Evolutionary conservation across 1,140 invertebrate genomes (phyloP).

Genomic region (Zaprionus gabonicus): DNA sequence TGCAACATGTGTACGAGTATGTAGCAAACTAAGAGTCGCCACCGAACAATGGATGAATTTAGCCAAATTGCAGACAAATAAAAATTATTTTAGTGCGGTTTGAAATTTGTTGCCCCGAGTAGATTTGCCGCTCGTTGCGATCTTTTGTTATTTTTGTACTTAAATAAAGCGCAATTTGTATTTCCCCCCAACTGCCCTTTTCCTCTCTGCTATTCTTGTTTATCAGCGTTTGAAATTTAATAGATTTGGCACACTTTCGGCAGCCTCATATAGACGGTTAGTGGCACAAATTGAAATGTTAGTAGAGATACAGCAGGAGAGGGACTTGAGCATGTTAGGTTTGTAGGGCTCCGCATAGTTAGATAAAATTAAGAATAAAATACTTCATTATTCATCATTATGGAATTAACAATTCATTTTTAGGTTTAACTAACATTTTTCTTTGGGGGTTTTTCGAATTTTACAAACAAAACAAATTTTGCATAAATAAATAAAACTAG

Average conservation of each 20-base stretch:
- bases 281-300: slow-evolving; percentile 55
- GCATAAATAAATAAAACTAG: slow-evolving; percentile 67
- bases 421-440: slow-evolving; percentile 21
- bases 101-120: slow-evolving; percentile 59
- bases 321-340: not conserved
- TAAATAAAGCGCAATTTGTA: slow-evolving; percentile 79
- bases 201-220: slow-evolving; percentile 46
- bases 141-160: slow-evolving; percentile 77
- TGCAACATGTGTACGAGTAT: not conserved
- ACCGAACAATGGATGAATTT: slow-evolving; percentile 57
- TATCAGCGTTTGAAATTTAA: slow-evolving; percentile 80
- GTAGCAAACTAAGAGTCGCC: not conserved
- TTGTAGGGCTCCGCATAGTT: not conserved
- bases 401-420: not conserved
- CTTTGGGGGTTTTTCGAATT: not conserved
- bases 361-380: not conserved
- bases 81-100: slow-evolving; percentile 62
- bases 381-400: not conserved
- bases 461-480: slow-evolving; percentile 43
- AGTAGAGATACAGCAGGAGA: not conserved
- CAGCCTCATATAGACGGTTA: slow-evolving; percentile 43
- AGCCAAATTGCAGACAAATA: slow-evolving; percentile 58
- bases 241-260: slow-evolving; percentile 82
- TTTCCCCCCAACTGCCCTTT: slow-evolving; percentile 21
- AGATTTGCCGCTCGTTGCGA: slow-evolving; percentile 27